Evolutionary conservation across 2,113 vertebrate genomes (phyloP), one percentile per base, ranked within the genome.

Genomic region (Silurus asotus): DNA sequence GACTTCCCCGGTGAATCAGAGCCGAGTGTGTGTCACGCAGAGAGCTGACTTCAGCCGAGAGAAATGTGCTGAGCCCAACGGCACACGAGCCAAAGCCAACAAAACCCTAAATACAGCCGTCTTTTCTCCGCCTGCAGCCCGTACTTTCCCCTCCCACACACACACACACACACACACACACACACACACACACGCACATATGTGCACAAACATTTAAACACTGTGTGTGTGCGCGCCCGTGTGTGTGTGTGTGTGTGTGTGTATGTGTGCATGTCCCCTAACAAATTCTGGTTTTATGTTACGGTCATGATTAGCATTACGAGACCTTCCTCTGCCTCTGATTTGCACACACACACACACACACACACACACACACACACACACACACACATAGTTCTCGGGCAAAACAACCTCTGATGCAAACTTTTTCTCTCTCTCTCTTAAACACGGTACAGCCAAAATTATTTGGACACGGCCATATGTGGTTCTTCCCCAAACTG

Each of bases 31-130:
- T 56, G 56, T 74, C 89, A 87, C 81, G 86, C 87, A 86, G 82
- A 92, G 92, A 92, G 92, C 93, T 95, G 94, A 95, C 93, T 95
- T 95, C 93, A 95, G 91, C 93, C 89, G 88, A 61, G 89, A 95
- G 94, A 94, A 94, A 96, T 96, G 96, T 96, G 96, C 97, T 97
- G 96, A 96, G 94, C 94, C 93, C 90, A 92, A 92, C 90, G 93
- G 91, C 95, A 93, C 90, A 65, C 84, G 81, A 94, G 95, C 95
- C 96, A 96, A 94, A 62, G 91, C 90, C 93, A 94, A 95, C 95
- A 95, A 95, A 92, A 91, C 91, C 93, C 92, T 90, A 94, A 95
- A 95, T 91, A 94, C 92, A 94, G 93, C 90, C 90, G 89, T 91
- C 61, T 94, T 87, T 87, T 92, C 93, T 93, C 92, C 79, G 74